phyloP scores from a whole-genome alignment of 2,113 vertebrate genomes.

The Sinocyclocheilus grahami region DNA sequence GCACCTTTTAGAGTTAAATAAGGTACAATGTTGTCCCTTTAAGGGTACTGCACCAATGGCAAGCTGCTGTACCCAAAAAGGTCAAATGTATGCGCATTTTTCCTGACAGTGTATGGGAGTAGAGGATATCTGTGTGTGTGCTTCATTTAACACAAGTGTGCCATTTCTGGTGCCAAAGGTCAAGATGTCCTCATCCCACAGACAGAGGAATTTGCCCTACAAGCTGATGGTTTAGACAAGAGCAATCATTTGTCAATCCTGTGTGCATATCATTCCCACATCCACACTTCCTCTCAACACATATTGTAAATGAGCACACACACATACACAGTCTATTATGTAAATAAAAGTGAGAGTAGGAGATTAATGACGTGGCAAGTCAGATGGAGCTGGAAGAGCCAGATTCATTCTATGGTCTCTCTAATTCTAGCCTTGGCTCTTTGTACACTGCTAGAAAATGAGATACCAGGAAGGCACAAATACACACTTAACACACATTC shows the following conservation, averaged over 20 bases:
- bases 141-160: background rate
- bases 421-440: slow-evolving; percentile 15
- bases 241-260: background rate
- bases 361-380: slow-evolving; percentile 29
- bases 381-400: background rate
- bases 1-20: background rate
- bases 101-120: background rate
- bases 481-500: background rate
- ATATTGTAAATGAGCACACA: background rate
- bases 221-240: slow-evolving; percentile 32
- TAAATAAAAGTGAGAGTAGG: slow-evolving; percentile 6
- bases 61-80: background rate
- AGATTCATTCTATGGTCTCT: background rate
- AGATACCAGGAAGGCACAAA: slow-evolving; percentile 7
- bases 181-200: slow-evolving; percentile 54
- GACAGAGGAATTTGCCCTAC: slow-evolving; percentile 50
- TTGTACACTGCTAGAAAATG: slow-evolving; percentile 26
- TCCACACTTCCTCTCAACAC: background rate
- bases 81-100: background rate
- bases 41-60: background rate
- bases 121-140: background rate
- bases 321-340: background rate
- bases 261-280: slow-evolving; percentile 25
- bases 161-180: slow-evolving; percentile 42
- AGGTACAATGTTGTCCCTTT: background rate